A percentile compares a stretch with the other conserved stretches of the same genome.
Evolutionary conservation across 1,140 invertebrate species (phyloP).

Genomic region (Zaprionus camerounensis): DNA sequence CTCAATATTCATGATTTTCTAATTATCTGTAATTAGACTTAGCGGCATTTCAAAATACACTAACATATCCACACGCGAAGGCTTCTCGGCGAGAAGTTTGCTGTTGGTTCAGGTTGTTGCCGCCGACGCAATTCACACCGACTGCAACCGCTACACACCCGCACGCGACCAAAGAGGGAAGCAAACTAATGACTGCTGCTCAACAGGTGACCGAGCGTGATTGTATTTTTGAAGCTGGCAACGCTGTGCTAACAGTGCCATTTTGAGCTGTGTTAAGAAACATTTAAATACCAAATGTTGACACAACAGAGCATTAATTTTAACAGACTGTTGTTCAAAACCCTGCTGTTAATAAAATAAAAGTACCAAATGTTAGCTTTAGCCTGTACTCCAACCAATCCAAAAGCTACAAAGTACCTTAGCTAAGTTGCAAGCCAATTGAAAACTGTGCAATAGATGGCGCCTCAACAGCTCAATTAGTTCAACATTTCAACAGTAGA

Average conservation of each 20-base stretch:
- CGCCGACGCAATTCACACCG: slow-evolving; percentile 47
- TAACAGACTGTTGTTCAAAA: neutral
- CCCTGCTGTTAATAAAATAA: neutral
- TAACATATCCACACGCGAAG: slow-evolving; percentile 24
- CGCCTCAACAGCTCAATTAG: neutral
- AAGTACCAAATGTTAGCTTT: neutral
- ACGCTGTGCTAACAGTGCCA: neutral
- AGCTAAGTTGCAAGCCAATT: neutral
- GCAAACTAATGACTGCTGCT: slow-evolving; percentile 49
- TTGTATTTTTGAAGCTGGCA: neutral
- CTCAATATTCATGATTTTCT: slow-evolving; percentile 37
- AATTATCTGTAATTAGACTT: slow-evolving; percentile 35
- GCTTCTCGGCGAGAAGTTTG: slow-evolving; percentile 28
- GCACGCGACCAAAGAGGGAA: slow-evolving; percentile 40
- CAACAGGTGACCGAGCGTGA: slow-evolving; percentile 42
- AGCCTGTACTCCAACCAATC: neutral
- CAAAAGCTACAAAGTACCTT: neutral
- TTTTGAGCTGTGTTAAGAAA: neutral
- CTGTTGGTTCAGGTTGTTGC: slow-evolving; percentile 38
- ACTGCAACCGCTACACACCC: slow-evolving; percentile 43
- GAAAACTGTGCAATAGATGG: neutral
- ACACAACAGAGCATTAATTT: neutral
- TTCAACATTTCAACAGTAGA: too few species aligned
- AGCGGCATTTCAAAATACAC: slow-evolving; percentile 34
- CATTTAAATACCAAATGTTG: slow-evolving; percentile 5